phyloP scores from a whole-genome alignment of 2,797 vertebrate species.

The Pantherophis alleghaniensis region DNA sequence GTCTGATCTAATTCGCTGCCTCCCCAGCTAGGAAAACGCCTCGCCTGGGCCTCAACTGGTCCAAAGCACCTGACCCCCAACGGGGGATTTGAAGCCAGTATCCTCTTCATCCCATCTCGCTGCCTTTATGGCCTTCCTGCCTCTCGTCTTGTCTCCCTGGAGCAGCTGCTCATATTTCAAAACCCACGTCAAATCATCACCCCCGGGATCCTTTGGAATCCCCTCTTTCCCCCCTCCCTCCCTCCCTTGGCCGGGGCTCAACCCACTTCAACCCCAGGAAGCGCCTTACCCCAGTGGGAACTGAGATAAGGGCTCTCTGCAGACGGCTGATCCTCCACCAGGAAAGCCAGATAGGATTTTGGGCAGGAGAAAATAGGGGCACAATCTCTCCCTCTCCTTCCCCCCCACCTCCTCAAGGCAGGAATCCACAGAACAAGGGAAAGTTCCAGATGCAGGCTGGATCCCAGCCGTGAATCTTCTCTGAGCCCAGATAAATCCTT shows the following conservation, averaged over 20 bases:
- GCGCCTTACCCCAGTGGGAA: conserved; percentile 26
- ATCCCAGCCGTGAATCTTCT: not conserved
- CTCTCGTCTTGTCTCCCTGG: not conserved
- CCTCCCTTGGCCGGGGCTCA: conserved; percentile 16
- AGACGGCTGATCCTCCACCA: conserved; percentile 70
- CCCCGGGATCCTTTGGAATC: not conserved
- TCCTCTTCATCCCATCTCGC: not conserved
- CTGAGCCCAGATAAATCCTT: not conserved
- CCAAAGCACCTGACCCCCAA: not conserved
- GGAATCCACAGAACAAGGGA: not conserved
- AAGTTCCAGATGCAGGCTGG: not conserved
- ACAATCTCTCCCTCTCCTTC: not conserved
- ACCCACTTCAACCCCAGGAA: not conserved
- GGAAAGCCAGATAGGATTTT: conserved; percentile 45
- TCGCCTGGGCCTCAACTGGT: not conserved
- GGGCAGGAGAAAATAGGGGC: conserved; percentile 55
- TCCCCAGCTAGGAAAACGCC: not conserved
- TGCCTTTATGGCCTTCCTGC: not conserved
- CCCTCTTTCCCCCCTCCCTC: not conserved
- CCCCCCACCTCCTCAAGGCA: not conserved
- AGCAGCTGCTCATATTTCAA: not conserved
- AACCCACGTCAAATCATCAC: not conserved
- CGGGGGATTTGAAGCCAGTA: not conserved
- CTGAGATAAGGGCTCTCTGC: conserved; percentile 67
- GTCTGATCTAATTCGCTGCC: not conserved